A percentile compares a stretch with the other conserved stretches of the same genome.
Evolutionary conservation across 2,797 vertebrate genomes (phyloP).

Genomic region (Cryptoprocta ferox): DNA sequence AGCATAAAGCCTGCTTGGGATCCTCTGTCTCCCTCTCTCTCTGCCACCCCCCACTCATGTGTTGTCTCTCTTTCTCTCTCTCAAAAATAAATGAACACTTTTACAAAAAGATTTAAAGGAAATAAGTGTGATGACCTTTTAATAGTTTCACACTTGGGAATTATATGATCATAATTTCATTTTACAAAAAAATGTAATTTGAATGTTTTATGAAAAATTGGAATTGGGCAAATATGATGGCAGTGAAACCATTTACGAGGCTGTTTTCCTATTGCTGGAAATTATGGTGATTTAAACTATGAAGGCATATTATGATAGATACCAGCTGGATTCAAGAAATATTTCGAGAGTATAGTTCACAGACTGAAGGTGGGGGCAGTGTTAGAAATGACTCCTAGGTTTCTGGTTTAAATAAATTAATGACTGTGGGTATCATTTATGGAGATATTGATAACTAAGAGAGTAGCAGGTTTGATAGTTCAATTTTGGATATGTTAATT

Average conservation of each 20-base stretch:
- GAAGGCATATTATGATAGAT: background rate
- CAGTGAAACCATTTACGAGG: background rate
- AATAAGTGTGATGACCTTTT: background rate
- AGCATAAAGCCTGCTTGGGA: too few species aligned
- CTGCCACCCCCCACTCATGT: too few species aligned
- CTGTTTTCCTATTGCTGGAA: background rate
- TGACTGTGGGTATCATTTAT: background rate
- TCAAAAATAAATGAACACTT: too few species aligned
- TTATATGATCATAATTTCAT: background rate
- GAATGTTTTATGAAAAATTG: background rate
- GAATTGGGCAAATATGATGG: background rate
- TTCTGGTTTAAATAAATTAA: constrained; percentile 19
- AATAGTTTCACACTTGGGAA: background rate
- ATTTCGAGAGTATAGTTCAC: background rate
- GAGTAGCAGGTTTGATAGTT: background rate
- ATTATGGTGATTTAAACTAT: background rate
- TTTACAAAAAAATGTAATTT: background rate
- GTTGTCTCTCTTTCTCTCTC: too few species aligned
- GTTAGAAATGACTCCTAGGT: background rate
- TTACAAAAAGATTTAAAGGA: too few species aligned
- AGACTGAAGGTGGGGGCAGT: background rate
- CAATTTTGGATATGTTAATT: constrained; percentile 27
- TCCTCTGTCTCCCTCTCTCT: too few species aligned
- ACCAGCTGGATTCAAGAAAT: background rate
- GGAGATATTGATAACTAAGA: background rate